Evolutionary conservation across 2,888 invertebrate species (phyloP).

Genomic region (Aquatica leii): DNA sequence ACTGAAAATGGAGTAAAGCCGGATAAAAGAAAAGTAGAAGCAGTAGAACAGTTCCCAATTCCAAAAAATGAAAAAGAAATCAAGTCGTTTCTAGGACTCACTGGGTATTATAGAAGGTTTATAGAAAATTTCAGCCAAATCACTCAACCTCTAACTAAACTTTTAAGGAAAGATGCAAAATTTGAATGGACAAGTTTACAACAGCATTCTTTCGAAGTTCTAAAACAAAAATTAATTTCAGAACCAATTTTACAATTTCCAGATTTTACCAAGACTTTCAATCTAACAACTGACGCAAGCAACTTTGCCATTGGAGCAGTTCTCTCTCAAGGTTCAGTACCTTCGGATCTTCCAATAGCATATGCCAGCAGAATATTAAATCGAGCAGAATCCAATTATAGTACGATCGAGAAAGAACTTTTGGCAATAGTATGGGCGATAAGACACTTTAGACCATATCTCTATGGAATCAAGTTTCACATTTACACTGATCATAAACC

Average conservation of each 20-base stretch:
- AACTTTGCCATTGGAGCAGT: not conserved
- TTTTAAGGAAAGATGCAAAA: conserved; percentile 22
- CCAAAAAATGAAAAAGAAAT: not conserved
- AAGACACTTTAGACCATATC: not conserved
- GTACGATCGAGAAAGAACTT: too few species aligned
- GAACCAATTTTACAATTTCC: too few species aligned
- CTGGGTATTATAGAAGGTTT: conserved; percentile 18
- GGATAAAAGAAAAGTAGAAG: too few species aligned
- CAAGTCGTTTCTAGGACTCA: conserved; percentile 12
- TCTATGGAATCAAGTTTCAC: not conserved
- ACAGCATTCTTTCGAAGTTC: too few species aligned
- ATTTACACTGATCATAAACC: conserved; percentile 31
- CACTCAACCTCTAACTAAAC: conserved; percentile 38
- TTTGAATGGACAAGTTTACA: conserved; percentile 39
- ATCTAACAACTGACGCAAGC: too few species aligned
- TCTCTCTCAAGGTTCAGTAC: conserved; percentile 20
- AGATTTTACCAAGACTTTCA: too few species aligned
- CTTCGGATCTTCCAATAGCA: conserved; percentile 35
- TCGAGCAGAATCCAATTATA: conserved; percentile 23
- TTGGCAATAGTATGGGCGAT: not conserved
- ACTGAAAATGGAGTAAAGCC: conserved; percentile 46
- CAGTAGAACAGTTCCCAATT: not conserved
- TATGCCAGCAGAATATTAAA: too few species aligned
- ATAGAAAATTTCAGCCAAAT: conserved; percentile 39
- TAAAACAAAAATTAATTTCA: too few species aligned